These are phyloP conservation scores for Isoperla grammatica DNA, from an alignment of 2,888 invertebrate species.

Conservation along the genomic window DNA sequence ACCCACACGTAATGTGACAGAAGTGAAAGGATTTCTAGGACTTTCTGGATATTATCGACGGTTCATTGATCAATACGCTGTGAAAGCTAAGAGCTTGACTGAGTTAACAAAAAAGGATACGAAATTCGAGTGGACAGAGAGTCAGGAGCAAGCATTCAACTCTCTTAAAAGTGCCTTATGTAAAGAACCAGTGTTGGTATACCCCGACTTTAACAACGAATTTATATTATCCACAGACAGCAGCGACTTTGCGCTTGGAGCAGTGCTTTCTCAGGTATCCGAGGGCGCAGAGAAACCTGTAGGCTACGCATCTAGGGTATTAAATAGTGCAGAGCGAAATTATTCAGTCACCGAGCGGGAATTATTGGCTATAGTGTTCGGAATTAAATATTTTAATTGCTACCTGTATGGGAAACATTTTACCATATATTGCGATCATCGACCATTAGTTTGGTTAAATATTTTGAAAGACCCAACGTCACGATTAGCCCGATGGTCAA, in stretches of 20 bases:
- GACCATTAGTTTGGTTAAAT: constrained; percentile 22
- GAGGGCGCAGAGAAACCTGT: constrained; percentile 24
- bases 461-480: constrained; percentile 21
- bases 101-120: not conserved
- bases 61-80: not conserved
- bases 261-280: constrained; percentile 21
- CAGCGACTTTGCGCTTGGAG: constrained; percentile 18
- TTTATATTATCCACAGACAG: constrained; percentile 31
- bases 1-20: no score
- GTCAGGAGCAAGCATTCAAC: not conserved
- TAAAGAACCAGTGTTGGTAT: not conserved
- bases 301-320: constrained; percentile 28
- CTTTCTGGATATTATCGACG: not conserved
- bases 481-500: constrained; percentile 24
- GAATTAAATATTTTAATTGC: constrained; percentile 21
- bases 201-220: constrained; percentile 22
- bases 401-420: constrained; percentile 28
- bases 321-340: constrained; percentile 19
- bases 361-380: constrained; percentile 25
- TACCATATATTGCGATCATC: constrained; percentile 28
- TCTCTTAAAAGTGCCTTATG: not conserved
- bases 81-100: not conserved
- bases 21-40: not conserved
- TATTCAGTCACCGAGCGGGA: constrained; percentile 27
- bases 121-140: not conserved